Base-by-base conservation (phyloP, 1,140 invertebrate genomes). In the Trissolcus basalis region DNA sequence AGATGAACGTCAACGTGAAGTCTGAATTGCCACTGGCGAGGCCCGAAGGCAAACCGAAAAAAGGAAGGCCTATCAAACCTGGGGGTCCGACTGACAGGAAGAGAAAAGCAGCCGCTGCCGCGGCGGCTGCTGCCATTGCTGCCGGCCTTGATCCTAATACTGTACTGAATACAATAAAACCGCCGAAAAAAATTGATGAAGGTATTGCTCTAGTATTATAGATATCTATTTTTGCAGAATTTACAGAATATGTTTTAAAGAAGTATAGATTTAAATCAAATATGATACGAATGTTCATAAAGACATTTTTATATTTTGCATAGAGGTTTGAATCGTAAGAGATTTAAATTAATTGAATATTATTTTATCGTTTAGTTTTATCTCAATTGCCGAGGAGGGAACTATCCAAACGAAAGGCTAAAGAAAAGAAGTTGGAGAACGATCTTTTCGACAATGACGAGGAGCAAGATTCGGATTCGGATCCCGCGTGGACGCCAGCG, bases 401-500 rank as follows among this genome's bases (percentile, higher is more conserved):
- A 85, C 89, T 89, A 56, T 90, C 90, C 14, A 90, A 90, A 71
- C 89, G 92, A 51, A 92, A 92, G 80, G 92, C 92, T 16, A 93
- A 93, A 83, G 91, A 91, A 45, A 91, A 91, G 59, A 85, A 89
- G 59, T 82, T 90, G 14, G 80, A 81, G 65, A 86, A 83, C 47
- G 86, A 89, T 67, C 85, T 86, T 54, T 86, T 82, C 27, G 87
- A 88, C 45, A 86, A 88, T 44, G 89, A 89, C 3, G 89, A 90
- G 27, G 88, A 90, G 59, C 82, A 86, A 19, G 91, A 93, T 84
- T 93, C 92, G 6, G 92, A 93, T 83, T 91, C 91, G 9, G 92
- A 93, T 90, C 93, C 92, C 8, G 92, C 92, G 6, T 94, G 93
- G 93, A 93, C 91, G 13, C 93, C 93, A 5, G 90, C 90, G 50